Evolutionary conservation across 2,888 invertebrate genomes (phyloP), one percentile per base, ranked within the genome.

Genomic region (Parasteatoda lunata): DNA sequence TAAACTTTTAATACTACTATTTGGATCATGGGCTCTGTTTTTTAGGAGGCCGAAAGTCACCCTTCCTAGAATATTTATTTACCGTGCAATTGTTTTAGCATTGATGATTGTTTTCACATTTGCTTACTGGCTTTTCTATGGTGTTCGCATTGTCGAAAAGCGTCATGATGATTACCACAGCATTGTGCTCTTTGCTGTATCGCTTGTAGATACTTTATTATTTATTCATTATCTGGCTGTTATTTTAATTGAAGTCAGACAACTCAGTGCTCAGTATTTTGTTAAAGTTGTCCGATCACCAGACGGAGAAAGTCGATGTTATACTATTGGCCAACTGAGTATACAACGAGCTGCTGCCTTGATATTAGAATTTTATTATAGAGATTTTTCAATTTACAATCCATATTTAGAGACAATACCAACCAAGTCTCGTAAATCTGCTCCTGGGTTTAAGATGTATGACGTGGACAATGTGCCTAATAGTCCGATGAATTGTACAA

Each of bases 121-220:
- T 92, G 96, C 98, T 5, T 99, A 97, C 93, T 99, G 99, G 99
- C 93, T 99, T 30, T 99, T 99, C 93, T 99, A 98, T 92, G 95
- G 97, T 90, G 98, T 98, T 77, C 97, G 98, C 92, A 93, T 94
- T 70, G 90, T 93, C 85, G 92, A 93, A 80, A 91, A 92, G 80
- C 91, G 91, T 15, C 89, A 90, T 47, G 90, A 91, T 15, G 90
- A 90, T 78, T 98, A 97, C 92, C 96, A 96, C 91, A 95, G 96
- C 47, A 93, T 98, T 91, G 98, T 99, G 49, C 95, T 96, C 79
- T 99, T 97, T 91, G 97, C 98, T 51, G 96, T 96, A 47, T 97
- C 97, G 91, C 95, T 98, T 91, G 95, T 97, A 0, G 98, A 99
- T 93, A 97, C 98, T 0, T 93, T 99, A 89, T 93, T 99, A 52